Base-by-base conservation (phyloP, 2,797 vertebrate species). In the Protonibea diacanthus region DNA sequence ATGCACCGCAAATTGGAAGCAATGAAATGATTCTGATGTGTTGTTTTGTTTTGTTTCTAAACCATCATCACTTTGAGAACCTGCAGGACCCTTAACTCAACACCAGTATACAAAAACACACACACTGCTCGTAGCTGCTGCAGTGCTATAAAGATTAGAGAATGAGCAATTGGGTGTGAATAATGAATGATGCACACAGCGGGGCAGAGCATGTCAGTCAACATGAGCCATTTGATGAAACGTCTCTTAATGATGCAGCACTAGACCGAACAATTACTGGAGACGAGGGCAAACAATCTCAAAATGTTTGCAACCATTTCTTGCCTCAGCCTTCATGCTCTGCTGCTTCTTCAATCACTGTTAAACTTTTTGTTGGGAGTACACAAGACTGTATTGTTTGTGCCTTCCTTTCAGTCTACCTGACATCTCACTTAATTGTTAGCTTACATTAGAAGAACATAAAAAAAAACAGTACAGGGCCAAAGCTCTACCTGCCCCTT, bases 201-300 rank as follows among this genome's bases (percentile, higher is more conserved):
- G 40, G 13, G n/a, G 38, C 13, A 33, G 58, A 64, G 38, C 21
- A 33, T 33, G 45, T n/a, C 25, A 15, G 21, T 29, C 27, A 48
- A 48, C 18, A 23, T 2, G 1, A 23, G 27, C 58, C 21, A 44
- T 72, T n/a, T 44, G 33, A 58, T 71, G 44, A 62, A 69, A 21
- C 66, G 71, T 23, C 51, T 75, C n/a, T 51, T 45, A 40, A 57
- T 47, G 61, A 66, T 48, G 27, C 20, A 33, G 38, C 61, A 29
- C 48, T 1, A 25, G 52, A 51, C 42, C 4, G 18, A 71, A 47
- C 49, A 21, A 52, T 33, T 73, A 60, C 25, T 23, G n/a, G 18
- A 65, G 20, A 65, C 25, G 18, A 61, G 38, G 29, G 33, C 4
- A 11, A 76, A 64, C 53, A 57, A 42, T 9, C 12, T 64, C 6